Conservation (phyloP, 2,888 invertebrate species). For the Cotesia congregata region DNA sequence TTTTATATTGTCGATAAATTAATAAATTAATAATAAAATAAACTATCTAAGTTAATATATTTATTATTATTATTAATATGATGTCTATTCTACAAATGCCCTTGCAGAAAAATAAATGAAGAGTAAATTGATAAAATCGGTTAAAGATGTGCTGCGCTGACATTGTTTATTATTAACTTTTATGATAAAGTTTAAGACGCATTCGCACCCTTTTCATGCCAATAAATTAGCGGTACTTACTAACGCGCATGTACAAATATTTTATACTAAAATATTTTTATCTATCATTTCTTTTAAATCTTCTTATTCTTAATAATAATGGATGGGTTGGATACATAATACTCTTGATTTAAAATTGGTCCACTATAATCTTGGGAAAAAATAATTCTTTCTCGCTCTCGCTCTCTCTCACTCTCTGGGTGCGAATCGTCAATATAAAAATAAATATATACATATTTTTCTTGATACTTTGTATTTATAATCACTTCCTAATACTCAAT, state of each 20-base stretch:
- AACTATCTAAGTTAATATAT: neutral
- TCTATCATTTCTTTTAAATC: neutral
- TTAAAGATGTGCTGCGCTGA: neutral
- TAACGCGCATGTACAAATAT: neutral
- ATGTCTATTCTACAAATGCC: neutral
- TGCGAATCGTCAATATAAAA: conserved; percentile 1
- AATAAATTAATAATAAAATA: neutral
- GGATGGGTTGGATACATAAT: neutral
- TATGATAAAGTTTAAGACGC: neutral
- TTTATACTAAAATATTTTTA: conserved; percentile 50
- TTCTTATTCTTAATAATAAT: neutral
- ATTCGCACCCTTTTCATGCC: conserved; percentile 7
- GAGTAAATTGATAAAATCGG: conserved; percentile 16
- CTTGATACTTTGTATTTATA: neutral
- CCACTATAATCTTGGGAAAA: conserved; percentile 27
- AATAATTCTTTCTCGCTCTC: conserved; percentile 33
- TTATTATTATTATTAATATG: neutral
- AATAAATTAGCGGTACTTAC: neutral
- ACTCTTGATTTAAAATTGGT: conserved; percentile 41
- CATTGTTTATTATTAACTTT: neutral
- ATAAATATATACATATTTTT: neutral
- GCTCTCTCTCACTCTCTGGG: conserved; percentile 31
- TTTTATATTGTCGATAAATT: neutral
- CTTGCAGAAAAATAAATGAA: neutral
- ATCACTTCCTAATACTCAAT: conserved; percentile 57